Evolutionary conservation across 1,140 invertebrate genomes (phyloP).

Genomic region (Tyrophagus putrescentiae): DNA sequence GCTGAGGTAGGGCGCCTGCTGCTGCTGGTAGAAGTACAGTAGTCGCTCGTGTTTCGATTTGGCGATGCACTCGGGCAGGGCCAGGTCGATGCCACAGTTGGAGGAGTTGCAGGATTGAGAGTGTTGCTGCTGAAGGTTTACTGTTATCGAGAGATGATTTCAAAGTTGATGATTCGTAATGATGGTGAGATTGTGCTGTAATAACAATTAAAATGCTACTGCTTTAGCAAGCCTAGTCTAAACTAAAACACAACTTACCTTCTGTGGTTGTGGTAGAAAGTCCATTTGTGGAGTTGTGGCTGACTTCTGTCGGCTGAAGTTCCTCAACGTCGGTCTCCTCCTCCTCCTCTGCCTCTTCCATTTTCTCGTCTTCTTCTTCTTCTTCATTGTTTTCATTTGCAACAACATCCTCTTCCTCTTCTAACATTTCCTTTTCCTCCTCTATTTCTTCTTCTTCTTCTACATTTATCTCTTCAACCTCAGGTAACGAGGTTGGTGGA

Average conservation of each 20-base stretch:
- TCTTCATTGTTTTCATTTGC: background rate
- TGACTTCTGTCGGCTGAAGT: background rate
- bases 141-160: too few relatives aligned
- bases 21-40: too few relatives aligned
- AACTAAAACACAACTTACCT: background rate
- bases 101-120: too few relatives aligned
- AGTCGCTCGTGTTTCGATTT: too few relatives aligned
- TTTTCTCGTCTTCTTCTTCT: background rate
- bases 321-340: background rate
- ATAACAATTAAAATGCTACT: too few relatives aligned
- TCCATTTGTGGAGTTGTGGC: background rate
- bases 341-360: background rate
- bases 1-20: too few relatives aligned
- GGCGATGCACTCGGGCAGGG: too few relatives aligned
- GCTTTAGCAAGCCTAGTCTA: too few relatives aligned
- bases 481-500: background rate
- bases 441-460: background rate
- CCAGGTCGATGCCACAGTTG: too few relatives aligned
- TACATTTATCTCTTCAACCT: background rate
- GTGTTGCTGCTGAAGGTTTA: too few relatives aligned
- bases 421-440: background rate
- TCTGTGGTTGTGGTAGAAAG: background rate
- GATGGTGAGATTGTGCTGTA: too few relatives aligned
- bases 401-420: background rate
- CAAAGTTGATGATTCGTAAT: too few relatives aligned